phyloP scores from a whole-genome alignment of 64 coral and sea anemone species.

The Montipora foliosa region DNA sequence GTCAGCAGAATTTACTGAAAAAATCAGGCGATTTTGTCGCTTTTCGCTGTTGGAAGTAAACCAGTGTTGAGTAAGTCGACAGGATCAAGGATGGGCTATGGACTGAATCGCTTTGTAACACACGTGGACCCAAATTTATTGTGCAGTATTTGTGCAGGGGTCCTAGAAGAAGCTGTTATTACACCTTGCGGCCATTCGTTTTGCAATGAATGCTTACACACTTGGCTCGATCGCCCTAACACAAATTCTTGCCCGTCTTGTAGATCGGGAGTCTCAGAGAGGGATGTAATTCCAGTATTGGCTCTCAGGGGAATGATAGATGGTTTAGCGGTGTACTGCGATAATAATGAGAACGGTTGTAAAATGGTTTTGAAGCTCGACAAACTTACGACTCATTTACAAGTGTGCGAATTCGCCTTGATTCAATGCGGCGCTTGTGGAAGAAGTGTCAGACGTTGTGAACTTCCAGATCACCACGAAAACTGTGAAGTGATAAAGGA shows the following conservation, averaged over 20 bases:
- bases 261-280: slow-evolving; percentile 47
- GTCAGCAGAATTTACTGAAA: neutral
- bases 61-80: neutral
- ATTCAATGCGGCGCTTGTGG: slow-evolving; percentile 89
- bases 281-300: slow-evolving; percentile 79
- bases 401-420: slow-evolving; percentile 79
- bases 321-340: slow-evolving; percentile 77
- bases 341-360: slow-evolving; percentile 91
- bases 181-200: slow-evolving; percentile 97
- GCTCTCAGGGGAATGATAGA: slow-evolving; percentile 89
- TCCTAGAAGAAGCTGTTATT: slow-evolving; percentile 89
- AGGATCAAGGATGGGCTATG: slow-evolving; percentile 80
- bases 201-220: slow-evolving; percentile 88
- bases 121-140: slow-evolving; percentile 93
- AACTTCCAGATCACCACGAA: slow-evolving; percentile 76
- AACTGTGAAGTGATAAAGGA: slow-evolving; percentile 72
- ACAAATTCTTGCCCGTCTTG: slow-evolving; percentile 81
- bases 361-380: slow-evolving; percentile 94
- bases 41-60: neutral
- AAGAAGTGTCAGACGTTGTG: slow-evolving; percentile 59
- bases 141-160: slow-evolving; percentile 95
- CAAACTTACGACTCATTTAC: slow-evolving; percentile 65
- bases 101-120: slow-evolving; percentile 78
- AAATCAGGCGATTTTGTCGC: neutral
- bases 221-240: slow-evolving; percentile 80